Evolutionary conservation across 1,140 invertebrate species (phyloP).

Genomic region (Lanistes nyassanus): DNA sequence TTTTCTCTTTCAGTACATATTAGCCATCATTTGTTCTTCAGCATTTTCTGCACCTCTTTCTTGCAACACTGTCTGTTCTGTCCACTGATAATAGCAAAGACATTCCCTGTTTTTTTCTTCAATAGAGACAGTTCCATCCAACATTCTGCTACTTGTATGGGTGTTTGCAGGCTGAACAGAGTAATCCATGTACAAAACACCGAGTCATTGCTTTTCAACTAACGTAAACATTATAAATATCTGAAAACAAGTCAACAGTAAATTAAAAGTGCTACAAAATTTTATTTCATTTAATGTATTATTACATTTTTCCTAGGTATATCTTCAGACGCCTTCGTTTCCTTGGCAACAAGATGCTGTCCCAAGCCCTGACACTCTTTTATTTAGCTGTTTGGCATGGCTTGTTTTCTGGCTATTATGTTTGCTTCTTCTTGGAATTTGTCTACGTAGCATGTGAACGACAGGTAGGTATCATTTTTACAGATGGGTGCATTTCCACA

Average conservation of each 20-base stretch:
- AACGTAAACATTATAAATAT: neutral
- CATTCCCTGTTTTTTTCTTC: neutral
- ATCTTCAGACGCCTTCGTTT: constrained; percentile 93
- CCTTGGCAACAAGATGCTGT: constrained; percentile 84
- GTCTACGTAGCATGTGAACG: constrained; percentile 85
- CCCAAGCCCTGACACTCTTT: constrained; percentile 81
- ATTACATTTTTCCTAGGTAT: constrained; percentile 70
- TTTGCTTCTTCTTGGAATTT: constrained; percentile 92
- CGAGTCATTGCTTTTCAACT: neutral
- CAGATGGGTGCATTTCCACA: no score
- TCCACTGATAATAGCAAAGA: neutral
- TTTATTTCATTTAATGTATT: neutral
- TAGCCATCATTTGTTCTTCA: neutral
- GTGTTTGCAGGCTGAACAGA: neutral
- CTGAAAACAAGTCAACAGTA: neutral
- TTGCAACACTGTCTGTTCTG: neutral
- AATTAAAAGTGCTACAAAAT: neutral
- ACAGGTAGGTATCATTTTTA: constrained; percentile 79
- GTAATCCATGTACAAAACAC: neutral
- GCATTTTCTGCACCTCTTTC: neutral
- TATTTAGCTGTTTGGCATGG: constrained; percentile 96
- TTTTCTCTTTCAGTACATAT: neutral
- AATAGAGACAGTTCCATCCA: no score
- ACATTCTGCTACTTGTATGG: neutral
- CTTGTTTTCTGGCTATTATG: constrained; percentile 88